Conservation (phyloP, 23 tunicate species). For the Styela plicata region DNA sequence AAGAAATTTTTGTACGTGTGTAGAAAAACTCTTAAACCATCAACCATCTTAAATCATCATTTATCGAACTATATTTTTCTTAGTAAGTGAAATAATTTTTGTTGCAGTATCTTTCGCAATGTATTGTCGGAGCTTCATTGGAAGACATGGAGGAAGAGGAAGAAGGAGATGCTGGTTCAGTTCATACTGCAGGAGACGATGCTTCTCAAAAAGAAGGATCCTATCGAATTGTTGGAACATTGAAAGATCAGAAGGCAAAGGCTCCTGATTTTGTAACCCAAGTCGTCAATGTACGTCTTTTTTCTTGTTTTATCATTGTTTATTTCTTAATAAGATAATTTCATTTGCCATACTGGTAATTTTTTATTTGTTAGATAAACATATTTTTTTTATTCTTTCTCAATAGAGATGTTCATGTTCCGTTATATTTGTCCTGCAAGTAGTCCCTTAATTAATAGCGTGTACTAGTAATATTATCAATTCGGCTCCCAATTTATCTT, state of each 20-base stretch:
- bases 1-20: too few relatives aligned
- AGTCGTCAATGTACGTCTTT: constrained; percentile 60
- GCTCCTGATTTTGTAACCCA: constrained; percentile 75
- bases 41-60: background rate
- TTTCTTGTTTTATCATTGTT: background rate
- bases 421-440: too few relatives aligned
- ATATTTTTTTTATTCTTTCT: too few relatives aligned
- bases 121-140: constrained; percentile 80
- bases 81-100: background rate
- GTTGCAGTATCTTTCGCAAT: constrained; percentile 63
- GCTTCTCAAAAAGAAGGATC: constrained; percentile 77
- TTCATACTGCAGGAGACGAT: constrained; percentile 42
- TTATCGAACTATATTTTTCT: background rate
- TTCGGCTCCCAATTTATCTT: too few relatives aligned
- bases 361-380: too few relatives aligned
- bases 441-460: too few relatives aligned
- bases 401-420: too few relatives aligned
- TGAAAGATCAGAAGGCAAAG: constrained; percentile 74
- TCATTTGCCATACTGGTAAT: too few relatives aligned
- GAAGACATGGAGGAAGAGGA: constrained; percentile 73
- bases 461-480: too few relatives aligned
- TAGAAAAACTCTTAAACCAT: background rate
- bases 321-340: too few relatives aligned
- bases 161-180: constrained; percentile 84
- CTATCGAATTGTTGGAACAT: constrained; percentile 84